phyloP scores from a whole-genome alignment of 2,113 vertebrate genomes.

The Mellivora capensis region DNA sequence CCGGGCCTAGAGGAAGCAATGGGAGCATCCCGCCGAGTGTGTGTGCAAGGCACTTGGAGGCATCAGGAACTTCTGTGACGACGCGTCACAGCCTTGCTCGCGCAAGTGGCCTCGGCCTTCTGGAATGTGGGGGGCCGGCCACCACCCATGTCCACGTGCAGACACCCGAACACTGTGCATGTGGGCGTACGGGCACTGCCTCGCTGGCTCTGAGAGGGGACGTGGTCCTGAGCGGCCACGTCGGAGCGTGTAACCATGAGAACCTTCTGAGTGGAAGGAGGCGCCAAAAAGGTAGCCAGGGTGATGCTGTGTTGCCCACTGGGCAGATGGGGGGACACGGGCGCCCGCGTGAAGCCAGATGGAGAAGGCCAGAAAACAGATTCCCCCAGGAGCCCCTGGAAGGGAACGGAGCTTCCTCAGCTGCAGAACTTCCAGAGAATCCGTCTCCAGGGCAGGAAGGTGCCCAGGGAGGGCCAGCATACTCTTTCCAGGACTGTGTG shows the following conservation, averaged over 20 bases:
- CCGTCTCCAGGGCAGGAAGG: rapidly evolving
- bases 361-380: not conserved
- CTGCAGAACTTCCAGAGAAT: not conserved
- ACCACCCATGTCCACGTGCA: rapidly evolving
- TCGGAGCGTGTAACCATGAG: rapidly evolving
- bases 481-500: not conserved
- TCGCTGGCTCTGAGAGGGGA: not conserved
- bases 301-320: not conserved
- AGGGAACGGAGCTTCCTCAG: not conserved
- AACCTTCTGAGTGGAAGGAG: not conserved
- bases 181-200: rapidly evolving
- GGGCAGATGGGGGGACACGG: not conserved
- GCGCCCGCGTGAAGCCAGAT: rapidly evolving
- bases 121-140: no score
- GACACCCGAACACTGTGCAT: rapidly evolving
- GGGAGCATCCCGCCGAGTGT: rapidly evolving
- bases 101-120: rapidly evolving
- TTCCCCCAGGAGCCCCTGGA: not conserved
- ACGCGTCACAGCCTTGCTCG: rapidly evolving
- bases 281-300: not conserved
- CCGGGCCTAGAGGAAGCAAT: rapidly evolving
- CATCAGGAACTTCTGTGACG: not conserved
- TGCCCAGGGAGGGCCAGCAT: not conserved
- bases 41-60: rapidly evolving
- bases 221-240: not conserved